Evolutionary conservation across 2,888 invertebrate genomes (phyloP).

Genomic region (Drosophila vallismaia): DNA sequence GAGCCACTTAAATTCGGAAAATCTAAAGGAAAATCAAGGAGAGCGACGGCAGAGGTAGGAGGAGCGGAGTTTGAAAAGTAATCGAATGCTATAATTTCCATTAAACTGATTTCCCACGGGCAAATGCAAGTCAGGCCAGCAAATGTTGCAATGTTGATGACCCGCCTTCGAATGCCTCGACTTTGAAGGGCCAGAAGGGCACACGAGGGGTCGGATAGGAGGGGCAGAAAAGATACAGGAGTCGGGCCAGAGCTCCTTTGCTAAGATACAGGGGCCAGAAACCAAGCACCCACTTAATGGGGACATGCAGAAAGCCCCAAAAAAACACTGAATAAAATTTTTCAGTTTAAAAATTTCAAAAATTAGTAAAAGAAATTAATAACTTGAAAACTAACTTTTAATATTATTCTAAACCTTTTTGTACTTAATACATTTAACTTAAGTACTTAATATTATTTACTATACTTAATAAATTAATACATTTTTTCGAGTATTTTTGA

Average conservation of each 20-base stretch:
- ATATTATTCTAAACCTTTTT: too few relatives aligned
- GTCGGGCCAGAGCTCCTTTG: not conserved
- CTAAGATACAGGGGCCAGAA: not conserved
- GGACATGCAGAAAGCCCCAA: slow-evolving; percentile 65
- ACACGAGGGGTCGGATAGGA: not conserved
- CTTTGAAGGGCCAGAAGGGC: not conserved
- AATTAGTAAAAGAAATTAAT: too few relatives aligned
- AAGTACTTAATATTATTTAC: too few relatives aligned
- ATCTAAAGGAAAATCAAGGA: not conserved
- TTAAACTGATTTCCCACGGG: slow-evolving; percentile 78
- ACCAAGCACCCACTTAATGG: slow-evolving; percentile 59
- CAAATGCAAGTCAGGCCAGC: slow-evolving; percentile 60
- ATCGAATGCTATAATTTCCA: slow-evolving; percentile 79
- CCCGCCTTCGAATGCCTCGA: slow-evolving; percentile 23
- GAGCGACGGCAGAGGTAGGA: not conserved
- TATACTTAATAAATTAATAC: not conserved
- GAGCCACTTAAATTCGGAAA: slow-evolving; percentile 35
- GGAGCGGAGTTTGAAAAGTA: slow-evolving; percentile 66
- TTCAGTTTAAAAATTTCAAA: not conserved
- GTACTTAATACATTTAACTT: not conserved
- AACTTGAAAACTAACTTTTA: too few relatives aligned
- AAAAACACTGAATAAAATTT: slow-evolving; percentile 1
- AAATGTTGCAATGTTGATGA: slow-evolving; percentile 72
- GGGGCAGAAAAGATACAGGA: not conserved
- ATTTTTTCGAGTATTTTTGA: not conserved